These are phyloP conservation scores for Etheostoma cragini DNA, from an alignment of 2,113 vertebrate genomes.

Conservation along the genomic window DNA sequence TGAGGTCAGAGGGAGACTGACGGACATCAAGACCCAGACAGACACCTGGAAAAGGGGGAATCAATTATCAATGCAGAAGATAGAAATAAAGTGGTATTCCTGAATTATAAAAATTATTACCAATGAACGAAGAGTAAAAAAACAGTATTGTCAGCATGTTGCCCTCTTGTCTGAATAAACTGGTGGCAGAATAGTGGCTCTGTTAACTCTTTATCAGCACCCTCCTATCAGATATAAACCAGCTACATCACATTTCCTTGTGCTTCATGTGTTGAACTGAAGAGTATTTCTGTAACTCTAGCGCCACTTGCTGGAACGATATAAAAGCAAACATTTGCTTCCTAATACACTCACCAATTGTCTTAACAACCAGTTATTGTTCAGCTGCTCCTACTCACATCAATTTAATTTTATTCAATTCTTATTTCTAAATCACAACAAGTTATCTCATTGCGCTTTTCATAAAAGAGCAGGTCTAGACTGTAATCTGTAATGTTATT, in stretches of 20 bases:
- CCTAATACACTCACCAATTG: neutral
- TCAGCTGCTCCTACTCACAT: conserved; percentile 12
- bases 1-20: conserved; percentile 41
- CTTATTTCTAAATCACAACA: no score
- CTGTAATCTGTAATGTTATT: no score
- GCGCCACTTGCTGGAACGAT: conserved; percentile 59
- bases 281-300: conserved; percentile 31
- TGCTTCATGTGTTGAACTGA: neutral
- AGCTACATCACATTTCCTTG: neutral
- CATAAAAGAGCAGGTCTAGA: no score
- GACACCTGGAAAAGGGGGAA: neutral
- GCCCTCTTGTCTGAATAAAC: conserved; percentile 4
- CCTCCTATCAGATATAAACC: neutral
- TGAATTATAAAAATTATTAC: neutral
- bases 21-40: conserved; percentile 19
- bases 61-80: neutral
- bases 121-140: conserved; percentile 6
- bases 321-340: neutral
- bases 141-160: conserved; percentile 16
- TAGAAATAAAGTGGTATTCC: neutral
- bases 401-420: no score
- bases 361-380: conserved; percentile 28
- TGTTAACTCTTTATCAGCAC: neutral
- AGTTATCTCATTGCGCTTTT: no score
- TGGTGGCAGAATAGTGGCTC: neutral